Conservation (phyloP, 2,797 vertebrate species). For the Bradypus variegatus region DNA sequence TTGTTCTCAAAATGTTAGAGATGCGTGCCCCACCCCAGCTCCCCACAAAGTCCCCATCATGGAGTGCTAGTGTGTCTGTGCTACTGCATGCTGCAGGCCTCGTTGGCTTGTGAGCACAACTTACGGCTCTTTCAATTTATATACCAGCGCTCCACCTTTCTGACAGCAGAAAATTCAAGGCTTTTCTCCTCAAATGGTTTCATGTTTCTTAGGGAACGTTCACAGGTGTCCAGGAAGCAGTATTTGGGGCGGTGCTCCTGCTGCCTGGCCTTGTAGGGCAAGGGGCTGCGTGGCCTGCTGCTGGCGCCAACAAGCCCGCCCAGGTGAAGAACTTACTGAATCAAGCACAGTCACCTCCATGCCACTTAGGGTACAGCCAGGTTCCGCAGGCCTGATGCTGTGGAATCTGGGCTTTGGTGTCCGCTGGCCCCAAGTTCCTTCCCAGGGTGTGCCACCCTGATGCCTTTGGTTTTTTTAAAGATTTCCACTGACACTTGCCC, state of each 20-base stretch:
- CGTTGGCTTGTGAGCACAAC: too few relatives aligned
- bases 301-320: too few relatives aligned
- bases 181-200: neutral
- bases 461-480: neutral
- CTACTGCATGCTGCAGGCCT: neutral
- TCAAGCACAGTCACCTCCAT: neutral
- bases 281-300: neutral
- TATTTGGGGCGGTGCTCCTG: neutral
- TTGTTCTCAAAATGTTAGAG: too few relatives aligned
- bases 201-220: too few relatives aligned
- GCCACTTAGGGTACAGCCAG: neutral
- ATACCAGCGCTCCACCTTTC: accelerated
- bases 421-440: accelerated
- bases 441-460: accelerated
- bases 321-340: neutral
- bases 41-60: accelerated
- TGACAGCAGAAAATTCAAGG: neutral
- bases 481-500: too few relatives aligned
- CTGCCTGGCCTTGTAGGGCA: neutral
- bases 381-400: neutral
- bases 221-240: neutral
- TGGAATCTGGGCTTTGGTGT: neutral
- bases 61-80: accelerated
- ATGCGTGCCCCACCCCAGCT: accelerated
- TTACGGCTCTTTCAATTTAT: accelerated